A percentile compares a stretch with the other conserved stretches of the same genome.
These are phyloP conservation scores for Standfussiana lucernea DNA, from an alignment of 2,888 invertebrate species.

Conservation along the genomic window DNA sequence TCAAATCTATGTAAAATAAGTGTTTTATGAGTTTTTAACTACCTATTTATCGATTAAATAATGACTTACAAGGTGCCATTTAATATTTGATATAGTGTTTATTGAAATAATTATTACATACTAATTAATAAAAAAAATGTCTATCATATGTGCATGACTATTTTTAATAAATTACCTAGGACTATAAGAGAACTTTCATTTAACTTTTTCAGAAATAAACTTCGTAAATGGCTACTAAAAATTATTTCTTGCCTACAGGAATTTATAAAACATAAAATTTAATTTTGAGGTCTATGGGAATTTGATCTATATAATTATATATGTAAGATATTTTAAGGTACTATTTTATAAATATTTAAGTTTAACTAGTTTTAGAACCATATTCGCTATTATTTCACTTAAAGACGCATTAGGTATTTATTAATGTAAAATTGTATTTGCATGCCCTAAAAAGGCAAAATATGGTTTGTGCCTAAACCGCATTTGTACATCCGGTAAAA, in stretches of 20 bases:
- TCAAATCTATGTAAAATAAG: slow-evolving; percentile 36
- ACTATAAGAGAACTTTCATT: no score
- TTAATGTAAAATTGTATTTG: background rate
- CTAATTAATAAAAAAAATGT: no score
- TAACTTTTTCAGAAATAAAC: no score
- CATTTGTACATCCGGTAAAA: no score
- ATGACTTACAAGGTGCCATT: background rate
- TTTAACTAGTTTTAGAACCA: no score
- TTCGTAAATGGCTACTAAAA: no score
- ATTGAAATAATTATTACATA: background rate
- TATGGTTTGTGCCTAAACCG: background rate
- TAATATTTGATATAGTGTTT: background rate
- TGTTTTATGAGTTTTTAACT: slow-evolving; percentile 26
- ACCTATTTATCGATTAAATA: slow-evolving; percentile 5
- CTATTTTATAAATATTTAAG: no score
- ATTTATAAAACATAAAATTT: background rate
- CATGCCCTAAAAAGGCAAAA: background rate
- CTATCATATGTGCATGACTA: no score
- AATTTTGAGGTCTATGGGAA: background rate
- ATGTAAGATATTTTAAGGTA: no score
- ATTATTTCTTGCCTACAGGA: no score
- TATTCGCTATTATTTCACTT: no score
- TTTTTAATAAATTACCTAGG: no score
- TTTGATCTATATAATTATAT: background rate
- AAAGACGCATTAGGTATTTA: background rate